These are phyloP conservation scores for Parasteatoda lunata DNA, from an alignment of 2,888 invertebrate species.

Conservation along the genomic window DNA sequence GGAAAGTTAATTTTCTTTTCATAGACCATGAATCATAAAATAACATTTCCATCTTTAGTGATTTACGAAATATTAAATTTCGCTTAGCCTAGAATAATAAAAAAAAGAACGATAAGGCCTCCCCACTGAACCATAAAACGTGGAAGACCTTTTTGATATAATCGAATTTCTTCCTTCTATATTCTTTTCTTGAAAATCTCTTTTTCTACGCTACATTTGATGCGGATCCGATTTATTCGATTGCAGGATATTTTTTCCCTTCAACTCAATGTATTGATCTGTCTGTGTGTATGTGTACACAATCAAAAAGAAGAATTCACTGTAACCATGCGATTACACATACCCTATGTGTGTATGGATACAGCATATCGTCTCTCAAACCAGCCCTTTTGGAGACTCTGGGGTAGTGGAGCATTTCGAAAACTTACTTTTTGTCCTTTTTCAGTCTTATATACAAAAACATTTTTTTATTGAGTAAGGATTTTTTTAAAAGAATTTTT, in stretches of 20 bases:
- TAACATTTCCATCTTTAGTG: not conserved
- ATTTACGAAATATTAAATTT: not conserved
- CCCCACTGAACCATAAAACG: constrained; percentile 1
- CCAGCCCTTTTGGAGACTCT: not conserved
- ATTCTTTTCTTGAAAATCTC: constrained; percentile 14
- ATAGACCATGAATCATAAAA: not conserved
- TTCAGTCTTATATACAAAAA: too few species aligned
- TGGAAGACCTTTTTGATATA: constrained; percentile 34
- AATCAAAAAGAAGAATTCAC: constrained; percentile 24
- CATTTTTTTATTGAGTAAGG: too few species aligned
- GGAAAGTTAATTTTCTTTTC: not conserved
- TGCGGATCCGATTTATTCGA: constrained; percentile 45
- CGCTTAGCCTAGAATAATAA: not conserved
- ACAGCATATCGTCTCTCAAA: not conserved
- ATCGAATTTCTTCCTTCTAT: constrained; percentile 28
- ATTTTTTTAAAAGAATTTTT: not conserved
- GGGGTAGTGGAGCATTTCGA: not conserved
- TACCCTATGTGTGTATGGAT: not conserved
- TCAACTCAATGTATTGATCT: constrained; percentile 32
- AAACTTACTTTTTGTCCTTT: too few species aligned
- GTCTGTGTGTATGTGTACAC: constrained; percentile 9
- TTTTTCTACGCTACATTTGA: constrained; percentile 48
- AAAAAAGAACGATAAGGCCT: not conserved
- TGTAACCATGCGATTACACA: not conserved
- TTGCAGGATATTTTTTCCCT: constrained; percentile 11